A percentile compares a stretch with the other conserved stretches of the same genome.
These are phyloP conservation scores for Lamellibrachia satsuma DNA, from an alignment of 2,888 invertebrate genomes.

Conservation along the genomic window DNA sequence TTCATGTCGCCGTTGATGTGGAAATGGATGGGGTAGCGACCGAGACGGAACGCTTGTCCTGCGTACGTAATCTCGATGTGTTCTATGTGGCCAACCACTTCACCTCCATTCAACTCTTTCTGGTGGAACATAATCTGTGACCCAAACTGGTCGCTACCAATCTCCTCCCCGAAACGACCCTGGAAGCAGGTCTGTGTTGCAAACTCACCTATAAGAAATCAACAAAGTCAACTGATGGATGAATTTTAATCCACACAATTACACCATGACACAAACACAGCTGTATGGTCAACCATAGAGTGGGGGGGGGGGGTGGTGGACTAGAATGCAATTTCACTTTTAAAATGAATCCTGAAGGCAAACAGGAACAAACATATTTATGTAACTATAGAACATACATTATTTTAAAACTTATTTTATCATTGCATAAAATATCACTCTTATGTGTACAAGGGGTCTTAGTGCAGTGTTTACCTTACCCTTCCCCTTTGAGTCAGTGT, in stretches of 20 bases:
- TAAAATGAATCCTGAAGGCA: no score
- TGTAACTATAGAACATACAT: no score
- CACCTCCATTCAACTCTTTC: conserved; percentile 14
- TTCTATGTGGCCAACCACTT: conserved; percentile 32
- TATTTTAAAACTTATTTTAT: no score
- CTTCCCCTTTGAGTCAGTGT: no score
- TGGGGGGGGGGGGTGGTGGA: no score
- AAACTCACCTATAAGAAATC: conserved; percentile 55
- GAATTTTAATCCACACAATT: neutral
- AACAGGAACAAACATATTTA: no score
- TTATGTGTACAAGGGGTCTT: no score
- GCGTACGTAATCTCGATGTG: conserved; percentile 42
- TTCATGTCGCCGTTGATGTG: conserved; percentile 46
- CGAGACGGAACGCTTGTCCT: conserved; percentile 47
- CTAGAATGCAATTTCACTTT: no score
- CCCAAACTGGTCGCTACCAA: conserved; percentile 60
- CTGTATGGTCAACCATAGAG: neutral
- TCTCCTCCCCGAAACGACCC: conserved; percentile 61
- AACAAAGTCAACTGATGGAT: neutral
- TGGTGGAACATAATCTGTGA: conserved; percentile 51
- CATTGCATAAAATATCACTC: no score
- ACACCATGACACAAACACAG: neutral
- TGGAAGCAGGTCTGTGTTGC: conserved; percentile 60
- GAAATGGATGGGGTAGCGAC: conserved; percentile 50
- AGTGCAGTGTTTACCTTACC: no score